Conservation (phyloP, 2,113 vertebrate species). For the Murina feae region DNA sequence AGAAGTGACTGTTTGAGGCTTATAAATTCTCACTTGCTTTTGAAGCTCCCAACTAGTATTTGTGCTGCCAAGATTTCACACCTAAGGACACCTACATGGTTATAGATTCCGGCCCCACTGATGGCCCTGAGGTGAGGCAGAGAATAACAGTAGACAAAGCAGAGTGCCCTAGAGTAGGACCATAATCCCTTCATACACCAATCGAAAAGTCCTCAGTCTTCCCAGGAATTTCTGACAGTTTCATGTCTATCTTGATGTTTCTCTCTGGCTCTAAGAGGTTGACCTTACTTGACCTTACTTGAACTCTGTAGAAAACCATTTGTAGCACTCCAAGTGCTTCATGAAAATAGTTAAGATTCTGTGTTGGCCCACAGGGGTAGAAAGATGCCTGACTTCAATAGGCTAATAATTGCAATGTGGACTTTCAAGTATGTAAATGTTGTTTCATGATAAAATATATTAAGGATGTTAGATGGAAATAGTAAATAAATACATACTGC, state of each 20-base stretch:
- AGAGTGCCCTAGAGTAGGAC: too few species aligned
- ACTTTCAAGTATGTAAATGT: not conserved
- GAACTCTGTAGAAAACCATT: not conserved
- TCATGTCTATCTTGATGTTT: not conserved
- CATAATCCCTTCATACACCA: not conserved
- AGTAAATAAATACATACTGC: not conserved
- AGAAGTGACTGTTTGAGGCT: not conserved
- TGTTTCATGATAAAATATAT: not conserved
- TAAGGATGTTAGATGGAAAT: not conserved
- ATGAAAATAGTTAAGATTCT: not conserved
- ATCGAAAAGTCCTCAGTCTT: not conserved
- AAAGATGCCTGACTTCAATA: not conserved
- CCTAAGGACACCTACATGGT: too few species aligned
- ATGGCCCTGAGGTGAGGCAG: not conserved
- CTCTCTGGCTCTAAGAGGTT: not conserved
- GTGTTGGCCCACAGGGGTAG: not conserved
- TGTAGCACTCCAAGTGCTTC: not conserved
- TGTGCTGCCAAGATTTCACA: not conserved
- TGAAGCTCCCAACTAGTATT: not conserved
- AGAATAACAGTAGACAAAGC: not conserved
- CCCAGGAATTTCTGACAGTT: not conserved
- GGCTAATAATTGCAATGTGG: not conserved
- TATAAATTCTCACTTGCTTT: too few species aligned
- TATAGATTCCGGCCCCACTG: not conserved
- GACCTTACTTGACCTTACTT: not conserved